Evolutionary conservation across 2,797 vertebrate genomes (phyloP).

Genomic region (Cryptoprocta ferox): DNA sequence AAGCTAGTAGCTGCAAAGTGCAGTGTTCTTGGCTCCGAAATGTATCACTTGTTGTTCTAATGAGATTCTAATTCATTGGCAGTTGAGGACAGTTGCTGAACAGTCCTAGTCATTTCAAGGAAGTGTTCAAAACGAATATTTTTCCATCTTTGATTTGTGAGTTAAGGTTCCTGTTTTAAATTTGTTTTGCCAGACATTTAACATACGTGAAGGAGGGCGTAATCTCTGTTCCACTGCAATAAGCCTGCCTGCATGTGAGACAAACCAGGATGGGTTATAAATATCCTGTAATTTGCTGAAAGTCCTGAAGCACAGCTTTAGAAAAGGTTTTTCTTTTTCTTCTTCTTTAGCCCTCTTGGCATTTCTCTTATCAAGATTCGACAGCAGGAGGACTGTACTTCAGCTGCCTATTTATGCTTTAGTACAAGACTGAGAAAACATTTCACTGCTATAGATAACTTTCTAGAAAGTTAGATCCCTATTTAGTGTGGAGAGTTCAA

Average conservation of each 20-base stretch:
- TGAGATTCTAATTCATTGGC: neutral
- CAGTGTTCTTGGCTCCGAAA: neutral
- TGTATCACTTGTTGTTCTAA: neutral
- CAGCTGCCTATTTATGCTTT: constrained; percentile 7
- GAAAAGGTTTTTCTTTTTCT: constrained; percentile 59
- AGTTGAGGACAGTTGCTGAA: neutral
- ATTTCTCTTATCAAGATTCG: constrained; percentile 73
- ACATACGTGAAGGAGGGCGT: fast-evolving
- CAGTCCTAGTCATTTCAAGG: neutral
- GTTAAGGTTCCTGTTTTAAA: constrained; percentile 41
- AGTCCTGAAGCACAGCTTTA: constrained; percentile 40
- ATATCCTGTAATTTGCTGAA: constrained; percentile 66
- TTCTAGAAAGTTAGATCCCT: constrained; percentile 40
- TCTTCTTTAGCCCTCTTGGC: constrained; percentile 73
- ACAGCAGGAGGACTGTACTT: neutral
- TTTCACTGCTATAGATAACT: neutral
- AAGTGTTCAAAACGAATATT: neutral
- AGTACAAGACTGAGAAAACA: constrained; percentile 1
- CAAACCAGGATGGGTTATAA: constrained; percentile 55
- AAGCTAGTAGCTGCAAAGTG: neutral
- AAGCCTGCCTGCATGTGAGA: constrained; percentile 45
- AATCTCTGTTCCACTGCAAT: constrained; percentile 28
- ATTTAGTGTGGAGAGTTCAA: neutral
- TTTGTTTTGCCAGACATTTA: constrained; percentile 27
- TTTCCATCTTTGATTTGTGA: constrained; percentile 52